phyloP scores from a whole-genome alignment of 92 coral and sea anemone species.

The Zoanthus gigantus region DNA sequence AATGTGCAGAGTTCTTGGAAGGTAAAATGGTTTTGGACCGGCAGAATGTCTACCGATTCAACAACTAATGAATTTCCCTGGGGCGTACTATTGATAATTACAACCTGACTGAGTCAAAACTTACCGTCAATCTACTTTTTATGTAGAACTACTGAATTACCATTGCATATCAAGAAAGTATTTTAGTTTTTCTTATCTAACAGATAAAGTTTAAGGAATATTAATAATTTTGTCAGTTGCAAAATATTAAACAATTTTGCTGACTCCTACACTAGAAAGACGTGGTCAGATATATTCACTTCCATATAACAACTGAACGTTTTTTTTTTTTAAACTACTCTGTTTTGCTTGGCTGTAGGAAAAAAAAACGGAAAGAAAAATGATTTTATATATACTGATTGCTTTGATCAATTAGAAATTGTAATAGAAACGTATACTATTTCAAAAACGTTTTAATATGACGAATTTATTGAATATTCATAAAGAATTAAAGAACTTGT shows the following conservation, averaged over 20 bases:
- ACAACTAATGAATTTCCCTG: too few relatives aligned
- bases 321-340: not conserved
- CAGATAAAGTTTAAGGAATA: not conserved
- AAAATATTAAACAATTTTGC: too few relatives aligned
- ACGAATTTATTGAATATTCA: not conserved
- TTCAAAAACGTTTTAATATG: not conserved
- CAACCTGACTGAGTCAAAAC: too few relatives aligned
- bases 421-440: not conserved
- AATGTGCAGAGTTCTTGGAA: not conserved
- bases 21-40: too few relatives aligned
- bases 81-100: too few relatives aligned
- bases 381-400: not conserved
- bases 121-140: not conserved
- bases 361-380: not conserved
- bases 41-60: too few relatives aligned
- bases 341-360: not conserved
- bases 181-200: not conserved
- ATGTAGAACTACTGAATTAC: not conserved
- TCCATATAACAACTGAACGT: not conserved
- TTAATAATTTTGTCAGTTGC: not conserved
- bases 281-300: not conserved
- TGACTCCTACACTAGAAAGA: too few relatives aligned
- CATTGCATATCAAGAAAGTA: not conserved
- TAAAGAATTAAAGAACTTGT: constrained; percentile 16
- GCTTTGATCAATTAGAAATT: not conserved